phyloP scores from a whole-genome alignment of 2,113 vertebrate species.

The Oncorhynchus nerka region DNA sequence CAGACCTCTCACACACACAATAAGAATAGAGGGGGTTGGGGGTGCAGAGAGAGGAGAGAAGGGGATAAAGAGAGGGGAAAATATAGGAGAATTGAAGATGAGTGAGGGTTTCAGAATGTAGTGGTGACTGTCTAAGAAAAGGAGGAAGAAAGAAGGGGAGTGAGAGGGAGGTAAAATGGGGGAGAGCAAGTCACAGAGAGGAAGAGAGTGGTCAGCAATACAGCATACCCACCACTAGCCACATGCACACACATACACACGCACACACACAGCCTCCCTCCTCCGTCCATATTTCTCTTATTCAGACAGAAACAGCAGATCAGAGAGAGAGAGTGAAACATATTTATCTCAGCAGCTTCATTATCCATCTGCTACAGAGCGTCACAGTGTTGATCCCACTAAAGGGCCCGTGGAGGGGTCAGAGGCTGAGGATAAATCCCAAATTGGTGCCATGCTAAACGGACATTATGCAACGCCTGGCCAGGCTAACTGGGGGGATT shows the following conservation, averaged over 20 bases:
- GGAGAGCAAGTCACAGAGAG: background rate
- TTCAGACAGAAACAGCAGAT: slow-evolving; percentile 38
- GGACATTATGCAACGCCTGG: slow-evolving; percentile 69
- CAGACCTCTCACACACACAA: no score
- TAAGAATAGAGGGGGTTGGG: no score
- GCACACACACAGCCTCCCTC: background rate
- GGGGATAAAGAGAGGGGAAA: background rate
- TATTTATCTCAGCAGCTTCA: slow-evolving; percentile 45
- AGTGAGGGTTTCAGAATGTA: slow-evolving; percentile 9
- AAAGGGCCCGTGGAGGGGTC: slow-evolving; percentile 59
- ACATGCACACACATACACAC: background rate
- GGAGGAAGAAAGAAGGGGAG: slow-evolving; percentile 10
- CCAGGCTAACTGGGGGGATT: slow-evolving; percentile 55
- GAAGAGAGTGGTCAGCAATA: background rate
- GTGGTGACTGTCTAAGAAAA: slow-evolving; percentile 23
- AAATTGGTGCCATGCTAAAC: slow-evolving; percentile 69
- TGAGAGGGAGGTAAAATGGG: background rate
- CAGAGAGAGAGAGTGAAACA: slow-evolving; percentile 38
- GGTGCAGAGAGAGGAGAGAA: background rate
- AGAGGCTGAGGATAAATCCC: slow-evolving; percentile 64
- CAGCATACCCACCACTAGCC: no score
- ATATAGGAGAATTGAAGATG: no score
- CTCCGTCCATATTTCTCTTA: no score
- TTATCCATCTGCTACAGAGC: slow-evolving; percentile 63
- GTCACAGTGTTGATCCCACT: slow-evolving; percentile 52